Evolutionary conservation across 2,888 invertebrate genomes (phyloP).

Genomic region (Lycia hirtaria): DNA sequence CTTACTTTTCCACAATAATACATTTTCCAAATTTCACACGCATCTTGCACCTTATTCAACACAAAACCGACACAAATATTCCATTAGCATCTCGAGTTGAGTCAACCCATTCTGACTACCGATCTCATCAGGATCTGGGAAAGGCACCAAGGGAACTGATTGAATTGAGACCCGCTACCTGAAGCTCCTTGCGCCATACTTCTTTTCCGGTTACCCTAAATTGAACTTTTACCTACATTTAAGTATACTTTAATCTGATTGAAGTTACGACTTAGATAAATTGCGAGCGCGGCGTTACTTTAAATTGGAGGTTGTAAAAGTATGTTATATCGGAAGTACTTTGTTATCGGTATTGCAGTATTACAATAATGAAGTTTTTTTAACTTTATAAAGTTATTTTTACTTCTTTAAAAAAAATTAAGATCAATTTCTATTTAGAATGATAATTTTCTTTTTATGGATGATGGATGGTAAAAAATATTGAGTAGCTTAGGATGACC

Average conservation of each 20-base stretch:
- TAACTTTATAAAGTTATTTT: too few species aligned
- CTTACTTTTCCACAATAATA: not conserved
- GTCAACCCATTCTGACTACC: slow-evolving; percentile 73
- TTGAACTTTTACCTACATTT: slow-evolving; percentile 78
- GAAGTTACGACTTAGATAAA: slow-evolving; percentile 78
- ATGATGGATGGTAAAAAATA: too few species aligned
- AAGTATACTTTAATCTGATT: slow-evolving; percentile 84
- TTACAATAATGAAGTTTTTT: too few species aligned
- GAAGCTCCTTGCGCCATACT: slow-evolving; percentile 74
- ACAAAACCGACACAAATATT: slow-evolving; percentile 38
- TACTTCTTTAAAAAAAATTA: too few species aligned
- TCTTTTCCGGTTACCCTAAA: slow-evolving; percentile 78
- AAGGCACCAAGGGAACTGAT: slow-evolving; percentile 79
- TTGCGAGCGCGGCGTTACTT: slow-evolving; percentile 51
- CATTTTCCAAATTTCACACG: not conserved
- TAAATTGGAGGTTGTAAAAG: not conserved
- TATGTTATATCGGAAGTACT: not conserved
- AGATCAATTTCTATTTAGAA: too few species aligned
- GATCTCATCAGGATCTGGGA: slow-evolving; percentile 80
- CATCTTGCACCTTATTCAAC: slow-evolving; percentile 2
- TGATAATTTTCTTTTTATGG: too few species aligned
- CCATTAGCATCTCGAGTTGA: slow-evolving; percentile 41
- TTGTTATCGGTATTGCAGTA: too few species aligned
- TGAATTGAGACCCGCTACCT: slow-evolving; percentile 75
- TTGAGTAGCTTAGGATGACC: too few species aligned